Base-by-base conservation (phyloP, 1,140 invertebrate genomes). In the Cherax destructor region DNA sequence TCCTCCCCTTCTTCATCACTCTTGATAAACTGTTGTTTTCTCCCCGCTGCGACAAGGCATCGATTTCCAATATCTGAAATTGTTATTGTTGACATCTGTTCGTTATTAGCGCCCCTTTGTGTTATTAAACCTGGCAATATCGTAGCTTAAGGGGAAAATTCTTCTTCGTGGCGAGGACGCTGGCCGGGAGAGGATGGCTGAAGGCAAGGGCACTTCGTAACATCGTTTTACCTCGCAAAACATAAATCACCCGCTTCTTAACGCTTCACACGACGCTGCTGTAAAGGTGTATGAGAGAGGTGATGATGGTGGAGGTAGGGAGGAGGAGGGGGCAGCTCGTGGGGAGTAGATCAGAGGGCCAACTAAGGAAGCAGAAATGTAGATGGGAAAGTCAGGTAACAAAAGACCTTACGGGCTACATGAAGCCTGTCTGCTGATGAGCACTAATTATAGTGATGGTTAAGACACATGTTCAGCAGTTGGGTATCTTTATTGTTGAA, bases 241-340 rank as follows among this genome's bases (percentile, higher is more conserved):
- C 83, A 84, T 84, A 84, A 84, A 84, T 84, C 83, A 84, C 2
- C n/a, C 13, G 13, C 47, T 84, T 84, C 65, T 84, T 84, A 47
- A 61, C 83, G 11, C 72, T 61, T 84, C 30, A 41, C 30, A 41
- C 30, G 30, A 41, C 30, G 30, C 30, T 61, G 30, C 30, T 83
- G 50, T 83, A 41, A 78, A 78, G 30, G 49, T 78, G 76, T 49
- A 30, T 56, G 52, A 9, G 52, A 56, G 52, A 56, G 52, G 21
- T 21, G 69, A 65, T 65, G 61, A 7, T 56, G 52, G 52, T 1
- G 3, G 30, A 1, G 30, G 11, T 7, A 56, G 52, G 52, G 52
- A 13, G 52, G 52, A 13, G 52, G 11, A 4, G 21, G 61, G 21
- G 61, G 61, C 11, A 16, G 61, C 3, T 9, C 11, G 21, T 5